Evolutionary conservation across 2,113 vertebrate genomes (phyloP), one percentile per base, ranked within the genome.

Genomic region (Nanorana parkeri): DNA sequence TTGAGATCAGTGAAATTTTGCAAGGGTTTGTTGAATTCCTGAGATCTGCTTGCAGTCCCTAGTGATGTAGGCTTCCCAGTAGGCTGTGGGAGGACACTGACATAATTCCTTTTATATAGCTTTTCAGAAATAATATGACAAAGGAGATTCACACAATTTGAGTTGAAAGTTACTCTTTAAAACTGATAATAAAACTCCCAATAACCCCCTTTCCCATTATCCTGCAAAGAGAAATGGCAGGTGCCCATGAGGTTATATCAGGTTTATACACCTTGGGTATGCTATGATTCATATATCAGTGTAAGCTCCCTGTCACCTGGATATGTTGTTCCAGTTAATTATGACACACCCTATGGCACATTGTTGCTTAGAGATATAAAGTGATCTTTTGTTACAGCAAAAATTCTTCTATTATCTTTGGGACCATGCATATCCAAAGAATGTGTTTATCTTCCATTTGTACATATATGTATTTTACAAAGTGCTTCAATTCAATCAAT

Each of bases 291-390:
- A 67, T 56, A 17, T n/a, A 55, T 78, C 52, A 78, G 65, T 29
- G 26, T 78, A 78, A 78, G 76, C 76, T 56, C 8, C 28, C 64
- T 66, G 76, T 78, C 64, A 78, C 63, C 76, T 66, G 76, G 52
- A 67, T 65, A 64, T 78, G 76, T 54, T 78, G 17, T 60, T 75
- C 26, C 2, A 32, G 75, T 66, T 63, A 26, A 66, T 77, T 77
- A 77, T 20, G 63, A 68, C 76, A 78, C 76, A 67, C 76, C 76
- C 76, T 56, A 52, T 68, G 24, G 28, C 51, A 78, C 76, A 36
- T 68, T 67, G 64, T 67, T 66, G 4, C 21, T n/a, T 54, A 29
- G 15, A 67, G 63, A 56, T 78, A 78, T 54, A 67, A 78, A 67
- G 76, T 20, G 19, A 21, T 78, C 76, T 56, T 78, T 78, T 78